Conservation (phyloP, 2,113 vertebrate species). For the Loxodonta africana region DNA sequence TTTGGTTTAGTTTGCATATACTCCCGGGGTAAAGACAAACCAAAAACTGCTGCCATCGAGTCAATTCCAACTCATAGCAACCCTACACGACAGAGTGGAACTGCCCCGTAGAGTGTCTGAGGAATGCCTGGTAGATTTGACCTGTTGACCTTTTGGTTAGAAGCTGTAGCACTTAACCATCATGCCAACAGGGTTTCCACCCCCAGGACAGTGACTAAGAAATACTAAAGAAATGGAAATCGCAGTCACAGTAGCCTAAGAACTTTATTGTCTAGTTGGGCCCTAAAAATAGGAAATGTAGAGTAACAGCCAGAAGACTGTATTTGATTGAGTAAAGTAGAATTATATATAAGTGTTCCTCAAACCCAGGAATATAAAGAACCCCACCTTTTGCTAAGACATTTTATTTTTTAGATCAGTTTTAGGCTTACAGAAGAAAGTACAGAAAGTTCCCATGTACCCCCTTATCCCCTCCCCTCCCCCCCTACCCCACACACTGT, state of each 20-base stretch:
- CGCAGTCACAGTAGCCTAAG: background rate
- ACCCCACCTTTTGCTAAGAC: background rate
- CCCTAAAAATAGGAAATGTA: background rate
- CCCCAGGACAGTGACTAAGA: background rate
- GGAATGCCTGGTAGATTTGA: no score
- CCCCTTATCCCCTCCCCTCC: background rate
- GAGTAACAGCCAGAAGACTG: background rate
- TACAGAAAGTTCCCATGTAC: background rate
- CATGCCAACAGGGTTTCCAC: no score
- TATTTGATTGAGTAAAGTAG: background rate
- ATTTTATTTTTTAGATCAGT: background rate
- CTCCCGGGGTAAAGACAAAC: no score
- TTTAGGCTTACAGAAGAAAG: background rate
- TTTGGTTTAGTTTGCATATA: background rate
- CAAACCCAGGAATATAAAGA: background rate
- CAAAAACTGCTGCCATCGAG: no score
- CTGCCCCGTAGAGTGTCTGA: no score
- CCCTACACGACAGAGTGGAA: no score
- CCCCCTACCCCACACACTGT: background rate
- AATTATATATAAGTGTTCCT: background rate
- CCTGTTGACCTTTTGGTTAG: no score
- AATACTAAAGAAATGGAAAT: background rate
- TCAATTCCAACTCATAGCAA: no score
- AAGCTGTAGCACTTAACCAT: no score
- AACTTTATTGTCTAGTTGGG: background rate